These are phyloP conservation scores for Ceraclea dissimilis DNA, from an alignment of 2,888 invertebrate species.

Conservation along the genomic window DNA sequence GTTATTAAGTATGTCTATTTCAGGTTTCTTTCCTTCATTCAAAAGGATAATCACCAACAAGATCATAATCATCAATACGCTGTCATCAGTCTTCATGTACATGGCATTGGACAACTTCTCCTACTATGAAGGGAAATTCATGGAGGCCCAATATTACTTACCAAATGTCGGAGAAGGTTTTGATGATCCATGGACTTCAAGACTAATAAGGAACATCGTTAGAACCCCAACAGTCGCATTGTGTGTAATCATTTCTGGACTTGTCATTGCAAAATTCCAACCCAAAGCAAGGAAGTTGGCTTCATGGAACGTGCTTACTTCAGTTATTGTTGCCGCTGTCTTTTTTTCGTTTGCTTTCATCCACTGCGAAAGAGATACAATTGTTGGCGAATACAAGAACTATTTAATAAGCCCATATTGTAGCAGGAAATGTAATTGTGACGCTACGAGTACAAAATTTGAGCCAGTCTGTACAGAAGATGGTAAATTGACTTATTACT, in stretches of 20 bases:
- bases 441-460: slow-evolving; percentile 41
- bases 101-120: slow-evolving; percentile 49
- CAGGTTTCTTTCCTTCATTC: slow-evolving; percentile 41
- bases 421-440: slow-evolving; percentile 49
- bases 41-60: slow-evolving; percentile 48
- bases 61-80: slow-evolving; percentile 44
- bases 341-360: slow-evolving; percentile 41
- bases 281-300: slow-evolving; percentile 45
- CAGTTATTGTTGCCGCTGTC: slow-evolving; percentile 38
- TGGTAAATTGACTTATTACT: slow-evolving; percentile 52
- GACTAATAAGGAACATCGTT: slow-evolving; percentile 46
- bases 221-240: slow-evolving; percentile 49
- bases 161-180: slow-evolving; percentile 45
- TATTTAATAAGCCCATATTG: slow-evolving; percentile 43
- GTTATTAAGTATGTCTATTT: too few relatives aligned
- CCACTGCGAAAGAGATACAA: slow-evolving; percentile 40
- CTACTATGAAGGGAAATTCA: slow-evolving; percentile 47
- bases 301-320: slow-evolving; percentile 41
- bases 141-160: slow-evolving; percentile 52
- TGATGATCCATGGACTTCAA: slow-evolving; percentile 46
- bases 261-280: slow-evolving; percentile 45
- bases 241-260: slow-evolving; percentile 44
- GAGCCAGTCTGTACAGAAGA: slow-evolving; percentile 56
- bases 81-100: slow-evolving; percentile 44
- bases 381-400: slow-evolving; percentile 41